Evolutionary conservation across 1,140 invertebrate genomes (phyloP).

Genomic region (Sycophila sp.): DNA sequence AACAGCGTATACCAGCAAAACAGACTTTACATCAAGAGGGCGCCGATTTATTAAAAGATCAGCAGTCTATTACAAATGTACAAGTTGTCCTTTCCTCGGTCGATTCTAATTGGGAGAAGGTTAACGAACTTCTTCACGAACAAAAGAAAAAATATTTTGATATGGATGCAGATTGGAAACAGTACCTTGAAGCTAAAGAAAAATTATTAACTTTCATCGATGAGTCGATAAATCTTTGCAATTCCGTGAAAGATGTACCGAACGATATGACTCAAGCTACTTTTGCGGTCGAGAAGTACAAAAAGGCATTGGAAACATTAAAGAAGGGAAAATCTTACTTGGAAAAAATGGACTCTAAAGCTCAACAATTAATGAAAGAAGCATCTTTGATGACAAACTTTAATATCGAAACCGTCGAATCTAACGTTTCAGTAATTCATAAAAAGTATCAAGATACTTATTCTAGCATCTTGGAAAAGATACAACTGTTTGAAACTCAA

Average conservation of each 20-base stretch:
- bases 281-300: conserved; percentile 75
- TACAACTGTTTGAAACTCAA: conserved; percentile 86
- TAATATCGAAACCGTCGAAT: conserved; percentile 73
- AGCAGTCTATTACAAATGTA: conserved; percentile 79
- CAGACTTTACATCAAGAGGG: conserved; percentile 77
- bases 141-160: conserved; percentile 80
- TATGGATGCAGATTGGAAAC: conserved; percentile 77
- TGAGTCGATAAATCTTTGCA: conserved; percentile 71
- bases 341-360: conserved; percentile 80
- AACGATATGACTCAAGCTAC: conserved; percentile 72
- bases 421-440: conserved; percentile 71
- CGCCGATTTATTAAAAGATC: conserved; percentile 80
- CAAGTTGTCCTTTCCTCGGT: conserved; percentile 80
- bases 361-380: conserved; percentile 76
- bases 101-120: conserved; percentile 82
- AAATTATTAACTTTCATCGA: conserved; percentile 75
- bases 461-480: conserved; percentile 74
- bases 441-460: conserved; percentile 81
- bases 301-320: conserved; percentile 77
- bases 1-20: conserved; percentile 65
- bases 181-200: conserved; percentile 77
- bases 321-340: conserved; percentile 79
- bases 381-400: conserved; percentile 80
- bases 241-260: conserved; percentile 71
- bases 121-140: conserved; percentile 78